Evolutionary conservation across 1,140 invertebrate genomes (phyloP), one percentile per base, ranked within the genome.

Genomic region (Tyrophagus putrescentiae): DNA sequence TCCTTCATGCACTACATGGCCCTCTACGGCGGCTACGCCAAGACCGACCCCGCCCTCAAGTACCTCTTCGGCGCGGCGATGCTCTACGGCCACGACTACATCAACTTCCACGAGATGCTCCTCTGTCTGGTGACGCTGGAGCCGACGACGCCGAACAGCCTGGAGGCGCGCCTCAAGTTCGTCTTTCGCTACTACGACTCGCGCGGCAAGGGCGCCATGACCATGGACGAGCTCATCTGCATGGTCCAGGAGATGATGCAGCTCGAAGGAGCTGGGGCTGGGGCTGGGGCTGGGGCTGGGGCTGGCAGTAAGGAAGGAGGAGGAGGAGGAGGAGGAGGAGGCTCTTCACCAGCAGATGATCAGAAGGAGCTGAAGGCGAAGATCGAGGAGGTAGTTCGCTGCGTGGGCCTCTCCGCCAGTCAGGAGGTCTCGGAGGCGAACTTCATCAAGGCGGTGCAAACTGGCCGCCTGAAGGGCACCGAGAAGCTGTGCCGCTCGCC

Each of bases 41-140:
- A 56, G 13, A 34, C 18, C 27, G 28, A 60, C 16, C 3, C 27
- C 4, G 4, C 36, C 3, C 13, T 54, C 1, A 27, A 13, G 21
- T 25, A 13, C 21, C 28, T 61, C 16, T 61, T 0, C 66, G 23
- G 32, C 31, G 60, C 60, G 2, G 56, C 44, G 21, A 31, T 16
- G 18, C 48, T 60, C 7, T 29, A 60, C 36, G 25, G 48, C 13
- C 52, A 57, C 36, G 23, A 27, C 23, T 64, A 54, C 42, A 0
- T 78, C 16, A 69, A 66, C 11, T 76, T 70, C 66, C 71, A 71
- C 28, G 77, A 79, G 53, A 66, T 78, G 29, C 62, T 78, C 39
- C 63, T 72, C 18, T 77, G 77, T 13, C 48, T 79, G 4, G 76
- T 76, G 18, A 75, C 74, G 4, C 70, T 78, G 62, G 78, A 79